Percentiles rank a stretch among this genome's conserved stretches.
Evolutionary conservation across 1,140 invertebrate species (phyloP).

Genomic region (Temnothorax longispinosus): DNA sequence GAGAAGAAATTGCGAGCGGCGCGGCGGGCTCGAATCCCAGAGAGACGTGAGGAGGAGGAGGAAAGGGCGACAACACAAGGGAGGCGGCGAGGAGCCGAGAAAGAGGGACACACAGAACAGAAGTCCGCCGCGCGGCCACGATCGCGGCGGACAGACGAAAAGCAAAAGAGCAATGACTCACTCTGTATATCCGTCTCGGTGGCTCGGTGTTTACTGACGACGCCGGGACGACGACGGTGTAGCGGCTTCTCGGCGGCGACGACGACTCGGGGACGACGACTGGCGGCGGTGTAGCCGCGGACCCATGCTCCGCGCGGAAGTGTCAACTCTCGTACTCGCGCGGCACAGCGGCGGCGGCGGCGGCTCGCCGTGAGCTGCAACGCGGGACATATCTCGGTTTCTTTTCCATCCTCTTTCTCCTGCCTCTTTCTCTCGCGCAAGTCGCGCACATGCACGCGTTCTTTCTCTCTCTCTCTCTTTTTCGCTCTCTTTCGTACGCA

Average conservation of each 20-base stretch:
- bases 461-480: neutral
- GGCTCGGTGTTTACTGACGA: constrained; percentile 62
- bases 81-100: neutral
- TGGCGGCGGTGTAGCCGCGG: constrained; percentile 42
- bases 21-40: no score
- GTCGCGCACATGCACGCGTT: neutral
- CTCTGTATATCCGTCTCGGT: constrained; percentile 64
- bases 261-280: constrained; percentile 18
- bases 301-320: constrained; percentile 63
- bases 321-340: constrained; percentile 65
- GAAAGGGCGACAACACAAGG: no score
- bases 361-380: constrained; percentile 67
- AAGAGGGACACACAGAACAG: no score
- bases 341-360: constrained; percentile 18
- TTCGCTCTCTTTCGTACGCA: neutral
- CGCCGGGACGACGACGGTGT: constrained; percentile 24
- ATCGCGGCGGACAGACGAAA: neutral
- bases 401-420: neutral
- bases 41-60: no score
- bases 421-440: no score
- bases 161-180: constrained; percentile 67
- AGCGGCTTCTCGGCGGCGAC: constrained; percentile 30
- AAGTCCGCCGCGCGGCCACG: no score
- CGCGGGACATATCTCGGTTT: constrained; percentile 15
- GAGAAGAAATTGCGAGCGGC: constrained; percentile 1